A percentile compares a stretch with the other conserved stretches of the same genome.
Evolutionary conservation across 2,888 invertebrate species (phyloP).

Genomic region (Eumerus sabulonum): DNA sequence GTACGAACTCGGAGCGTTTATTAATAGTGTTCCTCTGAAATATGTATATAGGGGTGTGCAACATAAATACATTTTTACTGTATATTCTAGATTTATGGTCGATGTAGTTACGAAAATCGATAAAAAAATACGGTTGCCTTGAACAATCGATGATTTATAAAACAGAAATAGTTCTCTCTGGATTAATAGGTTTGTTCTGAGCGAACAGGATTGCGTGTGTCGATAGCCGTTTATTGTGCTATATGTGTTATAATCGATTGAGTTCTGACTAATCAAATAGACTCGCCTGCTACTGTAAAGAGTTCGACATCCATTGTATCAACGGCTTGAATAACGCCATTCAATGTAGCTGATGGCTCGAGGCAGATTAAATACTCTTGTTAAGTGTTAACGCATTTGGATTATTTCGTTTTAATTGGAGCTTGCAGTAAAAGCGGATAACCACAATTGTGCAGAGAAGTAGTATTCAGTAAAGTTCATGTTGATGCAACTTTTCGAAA

Average conservation of each 20-base stretch:
- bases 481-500: too few relatives aligned
- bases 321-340: too few relatives aligned
- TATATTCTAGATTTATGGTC: conserved; percentile 48
- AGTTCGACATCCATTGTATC: too few relatives aligned
- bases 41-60: conserved; percentile 57
- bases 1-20: conserved; percentile 30
- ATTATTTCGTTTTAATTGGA: too few relatives aligned
- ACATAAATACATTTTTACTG: conserved; percentile 54
- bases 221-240: conserved; percentile 50
- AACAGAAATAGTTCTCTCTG: conserved; percentile 56
- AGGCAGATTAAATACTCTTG: too few relatives aligned
- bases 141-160: conserved; percentile 57
- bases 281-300: conserved; percentile 3
- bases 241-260: conserved; percentile 22
- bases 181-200: conserved; percentile 29
- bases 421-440: too few relatives aligned
- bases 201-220: conserved; percentile 32
- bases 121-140: conserved; percentile 38
- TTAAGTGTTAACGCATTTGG: too few relatives aligned
- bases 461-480: too few relatives aligned
- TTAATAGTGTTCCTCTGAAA: conserved; percentile 63
- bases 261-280: conserved; percentile 34
- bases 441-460: too few relatives aligned
- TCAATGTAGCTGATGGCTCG: too few relatives aligned
- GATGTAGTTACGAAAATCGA: too few relatives aligned